phyloP scores from a whole-genome alignment of 2,888 invertebrate species.

The Drosophila atripex region DNA sequence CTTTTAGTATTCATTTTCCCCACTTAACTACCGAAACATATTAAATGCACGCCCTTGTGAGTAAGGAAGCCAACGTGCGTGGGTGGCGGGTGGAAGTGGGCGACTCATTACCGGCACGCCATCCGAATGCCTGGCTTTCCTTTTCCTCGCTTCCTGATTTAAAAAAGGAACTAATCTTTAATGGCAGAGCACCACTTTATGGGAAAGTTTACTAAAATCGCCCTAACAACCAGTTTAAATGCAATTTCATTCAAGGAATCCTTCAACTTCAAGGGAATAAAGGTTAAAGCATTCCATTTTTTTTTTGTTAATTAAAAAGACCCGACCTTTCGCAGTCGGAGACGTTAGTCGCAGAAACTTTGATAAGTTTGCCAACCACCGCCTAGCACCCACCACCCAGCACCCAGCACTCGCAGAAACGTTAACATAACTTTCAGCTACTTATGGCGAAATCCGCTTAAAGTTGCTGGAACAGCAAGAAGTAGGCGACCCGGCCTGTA shows the following conservation, averaged over 20 bases:
- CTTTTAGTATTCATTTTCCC: constrained; percentile 55
- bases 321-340: constrained; percentile 1
- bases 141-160: background rate
- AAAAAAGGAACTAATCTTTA: constrained; percentile 31
- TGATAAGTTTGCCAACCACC: background rate
- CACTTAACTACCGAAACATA: constrained; percentile 59
- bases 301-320: background rate
- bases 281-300: background rate
- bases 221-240: background rate
- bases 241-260: background rate
- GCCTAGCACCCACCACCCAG: background rate
- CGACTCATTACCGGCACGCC: constrained; percentile 65
- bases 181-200: background rate
- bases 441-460: constrained; percentile 58
- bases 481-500: constrained; percentile 2
- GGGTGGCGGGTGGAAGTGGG: constrained; percentile 7
- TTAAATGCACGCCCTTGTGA: constrained; percentile 61
- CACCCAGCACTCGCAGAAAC: constrained; percentile 17
- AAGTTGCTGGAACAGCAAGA: constrained; percentile 50
- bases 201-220: too few species aligned
- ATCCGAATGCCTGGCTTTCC: constrained; percentile 38
- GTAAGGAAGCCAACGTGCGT: constrained; percentile 10
- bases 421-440: constrained; percentile 44
- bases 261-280: background rate
- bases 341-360: constrained; percentile 9